Conservation (phyloP, 1,140 invertebrate species). For the Zeugodacus cucurbitae region DNA sequence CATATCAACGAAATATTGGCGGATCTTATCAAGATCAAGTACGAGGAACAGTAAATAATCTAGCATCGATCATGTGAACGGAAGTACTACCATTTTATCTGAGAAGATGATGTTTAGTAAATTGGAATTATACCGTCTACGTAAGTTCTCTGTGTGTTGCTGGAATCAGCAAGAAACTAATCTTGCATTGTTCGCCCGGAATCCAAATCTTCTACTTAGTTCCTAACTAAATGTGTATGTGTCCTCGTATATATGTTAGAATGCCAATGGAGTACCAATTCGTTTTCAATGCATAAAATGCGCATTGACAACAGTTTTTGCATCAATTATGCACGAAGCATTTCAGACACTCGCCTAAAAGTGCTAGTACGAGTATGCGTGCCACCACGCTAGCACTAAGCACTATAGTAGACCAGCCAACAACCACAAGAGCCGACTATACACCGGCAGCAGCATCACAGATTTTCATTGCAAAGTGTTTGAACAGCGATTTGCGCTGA, state of each 20-base stretch:
- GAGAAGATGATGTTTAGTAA: too few species aligned
- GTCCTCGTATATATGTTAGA: neutral
- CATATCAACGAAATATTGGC: too few species aligned
- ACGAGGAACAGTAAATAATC: too few species aligned
- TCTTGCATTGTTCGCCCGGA: too few species aligned
- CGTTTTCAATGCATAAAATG: neutral
- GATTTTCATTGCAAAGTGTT: neutral
- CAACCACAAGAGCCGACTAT: neutral
- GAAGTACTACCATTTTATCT: too few species aligned
- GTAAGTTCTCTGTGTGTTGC: too few species aligned
- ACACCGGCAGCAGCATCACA: neutral
- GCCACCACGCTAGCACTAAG: neutral
- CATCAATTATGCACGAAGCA: conserved; percentile 20
- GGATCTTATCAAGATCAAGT: too few species aligned
- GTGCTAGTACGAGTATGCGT: neutral
- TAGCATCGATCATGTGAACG: too few species aligned
- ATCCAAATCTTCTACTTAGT: neutral
- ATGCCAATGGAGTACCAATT: neutral
- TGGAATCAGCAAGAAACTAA: too few species aligned
- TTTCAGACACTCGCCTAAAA: neutral
- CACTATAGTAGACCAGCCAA: neutral
- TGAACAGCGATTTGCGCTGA: neutral
- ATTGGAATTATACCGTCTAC: too few species aligned
- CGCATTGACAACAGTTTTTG: conserved; percentile 5
- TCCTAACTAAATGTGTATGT: too few species aligned